These are phyloP conservation scores for Eucera pruinosa DNA, from an alignment of 2,888 invertebrate genomes.

Conservation along the genomic window DNA sequence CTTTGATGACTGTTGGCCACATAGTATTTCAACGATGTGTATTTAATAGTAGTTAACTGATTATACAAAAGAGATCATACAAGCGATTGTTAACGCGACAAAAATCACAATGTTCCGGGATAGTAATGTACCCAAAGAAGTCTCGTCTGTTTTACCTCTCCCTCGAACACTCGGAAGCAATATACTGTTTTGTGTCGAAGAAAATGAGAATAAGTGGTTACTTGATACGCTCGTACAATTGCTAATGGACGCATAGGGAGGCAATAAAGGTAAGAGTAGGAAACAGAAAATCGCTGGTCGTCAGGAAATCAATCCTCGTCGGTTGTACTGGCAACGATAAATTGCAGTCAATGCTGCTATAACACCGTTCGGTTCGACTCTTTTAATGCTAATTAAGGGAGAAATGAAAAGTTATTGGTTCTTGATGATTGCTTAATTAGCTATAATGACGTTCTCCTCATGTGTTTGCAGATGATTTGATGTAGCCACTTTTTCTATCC, in stretches of 20 bases:
- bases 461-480: constrained; percentile 36
- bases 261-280: constrained; percentile 52
- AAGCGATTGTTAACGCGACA: not conserved
- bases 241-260: constrained; percentile 52
- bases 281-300: constrained; percentile 57
- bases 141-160: constrained; percentile 4
- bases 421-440: constrained; percentile 59
- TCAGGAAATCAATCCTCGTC: constrained; percentile 61
- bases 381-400: constrained; percentile 63
- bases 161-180: constrained; percentile 19
- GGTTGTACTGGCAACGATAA: constrained; percentile 52
- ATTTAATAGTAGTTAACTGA: not conserved
- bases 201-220: constrained; percentile 45
- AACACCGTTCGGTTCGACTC: constrained; percentile 36
- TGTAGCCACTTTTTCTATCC: constrained; percentile 29
- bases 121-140: not conserved
- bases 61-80: not conserved
- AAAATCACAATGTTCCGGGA: constrained; percentile 5
- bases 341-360: constrained; percentile 50
- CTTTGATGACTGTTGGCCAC: not conserved
- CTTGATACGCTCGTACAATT: constrained; percentile 41
- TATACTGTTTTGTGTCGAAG: constrained; percentile 20
- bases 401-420: constrained; percentile 67
- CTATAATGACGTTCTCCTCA: constrained; percentile 38
- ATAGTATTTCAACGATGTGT: not conserved